Percentiles rank a stretch among this genome's conserved stretches.
phyloP scores from a whole-genome alignment of 2,888 invertebrate species.

The Charanyca ferruginea region DNA sequence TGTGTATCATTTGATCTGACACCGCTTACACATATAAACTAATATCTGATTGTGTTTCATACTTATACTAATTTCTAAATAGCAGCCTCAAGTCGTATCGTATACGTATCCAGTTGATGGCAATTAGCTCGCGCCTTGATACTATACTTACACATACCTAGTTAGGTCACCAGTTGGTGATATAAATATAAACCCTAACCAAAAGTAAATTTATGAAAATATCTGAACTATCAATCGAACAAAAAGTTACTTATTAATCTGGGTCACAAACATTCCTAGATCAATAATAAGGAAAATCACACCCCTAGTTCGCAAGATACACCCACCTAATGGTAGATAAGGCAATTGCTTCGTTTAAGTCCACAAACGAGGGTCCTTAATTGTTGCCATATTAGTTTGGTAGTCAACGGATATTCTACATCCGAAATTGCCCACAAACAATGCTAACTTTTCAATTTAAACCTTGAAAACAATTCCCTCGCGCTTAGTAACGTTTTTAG shows the following conservation, averaged over 20 bases:
- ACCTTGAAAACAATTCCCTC: conserved; percentile 63
- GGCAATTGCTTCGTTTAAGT: conserved; percentile 51
- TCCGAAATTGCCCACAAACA: conserved; percentile 41
- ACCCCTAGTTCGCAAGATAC: conserved; percentile 33
- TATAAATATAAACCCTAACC: no score
- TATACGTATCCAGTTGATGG: no score
- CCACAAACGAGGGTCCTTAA: conserved; percentile 51
- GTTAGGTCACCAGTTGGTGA: no score
- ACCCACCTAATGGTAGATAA: conserved; percentile 41
- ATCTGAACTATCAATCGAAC: conserved; percentile 2
- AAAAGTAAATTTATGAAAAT: not conserved
- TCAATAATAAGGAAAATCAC: conserved; percentile 44
- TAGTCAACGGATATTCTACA: conserved; percentile 37
- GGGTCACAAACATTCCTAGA: conserved; percentile 29
- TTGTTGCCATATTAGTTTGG: conserved; percentile 59
- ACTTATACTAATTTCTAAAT: no score
- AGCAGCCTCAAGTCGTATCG: no score
- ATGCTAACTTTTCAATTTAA: conserved; percentile 53
- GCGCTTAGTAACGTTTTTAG: conserved; percentile 69
- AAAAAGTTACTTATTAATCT: conserved; percentile 6
- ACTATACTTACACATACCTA: no score
- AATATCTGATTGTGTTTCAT: no score
- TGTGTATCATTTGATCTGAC: no score
- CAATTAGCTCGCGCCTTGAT: no score
- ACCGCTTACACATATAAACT: no score